Percentiles rank a stretch among this genome's conserved stretches.
phyloP scores from a whole-genome alignment of 2,797 vertebrate genomes.

The Kryptopterus vitreolus region DNA sequence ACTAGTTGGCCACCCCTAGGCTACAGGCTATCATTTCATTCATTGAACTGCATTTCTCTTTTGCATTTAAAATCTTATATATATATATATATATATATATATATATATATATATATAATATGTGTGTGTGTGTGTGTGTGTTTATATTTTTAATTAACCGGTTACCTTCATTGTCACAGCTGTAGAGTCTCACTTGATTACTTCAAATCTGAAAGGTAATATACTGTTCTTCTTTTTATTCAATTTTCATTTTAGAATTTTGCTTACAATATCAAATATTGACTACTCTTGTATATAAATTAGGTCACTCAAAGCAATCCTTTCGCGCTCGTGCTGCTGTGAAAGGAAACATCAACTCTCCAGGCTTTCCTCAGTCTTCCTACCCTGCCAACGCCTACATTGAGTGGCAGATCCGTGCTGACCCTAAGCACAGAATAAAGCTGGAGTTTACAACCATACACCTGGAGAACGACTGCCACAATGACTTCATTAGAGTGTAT shows the following conservation, averaged over 20 bases:
- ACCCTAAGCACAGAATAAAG: constrained; percentile 73
- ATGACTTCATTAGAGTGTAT: constrained; percentile 86
- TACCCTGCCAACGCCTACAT: constrained; percentile 78
- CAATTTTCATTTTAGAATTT: neutral
- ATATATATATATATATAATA: no score
- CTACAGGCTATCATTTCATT: neutral
- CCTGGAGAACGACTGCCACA: constrained; percentile 73
- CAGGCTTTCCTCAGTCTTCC: constrained; percentile 82
- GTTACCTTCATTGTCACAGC: constrained; percentile 65
- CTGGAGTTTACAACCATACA: constrained; percentile 86
- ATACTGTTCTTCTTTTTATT: constrained; percentile 15
- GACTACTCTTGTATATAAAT: neutral
- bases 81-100: no score
- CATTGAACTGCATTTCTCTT: neutral
- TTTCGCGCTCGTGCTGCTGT: constrained; percentile 65
- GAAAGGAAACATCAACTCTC: constrained; percentile 72
- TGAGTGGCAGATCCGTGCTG: constrained; percentile 83
- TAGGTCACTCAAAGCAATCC: constrained; percentile 72
- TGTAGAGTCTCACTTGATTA: constrained; percentile 75
- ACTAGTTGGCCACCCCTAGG: no score
- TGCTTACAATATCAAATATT: no score
- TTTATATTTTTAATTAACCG: constrained; percentile 4
- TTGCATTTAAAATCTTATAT: no score
- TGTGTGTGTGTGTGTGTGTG: no score
- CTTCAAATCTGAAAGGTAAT: constrained; percentile 60